Conservation (phyloP, 1,140 invertebrate genomes). For the Heliconius hermathena region DNA sequence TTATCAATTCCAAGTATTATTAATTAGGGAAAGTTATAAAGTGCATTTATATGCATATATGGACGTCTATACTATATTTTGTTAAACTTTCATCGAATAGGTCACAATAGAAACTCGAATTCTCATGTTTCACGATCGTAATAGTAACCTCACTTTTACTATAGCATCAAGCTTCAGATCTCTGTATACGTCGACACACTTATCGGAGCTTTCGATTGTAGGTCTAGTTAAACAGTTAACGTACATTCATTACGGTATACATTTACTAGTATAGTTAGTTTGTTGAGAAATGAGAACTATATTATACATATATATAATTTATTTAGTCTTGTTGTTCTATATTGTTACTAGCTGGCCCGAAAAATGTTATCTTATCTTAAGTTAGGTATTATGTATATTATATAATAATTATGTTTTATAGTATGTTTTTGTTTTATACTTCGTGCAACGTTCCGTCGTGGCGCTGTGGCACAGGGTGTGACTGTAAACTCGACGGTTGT, state of each 20-base stretch:
- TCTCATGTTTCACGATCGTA: constrained; percentile 10
- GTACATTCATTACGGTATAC: neutral
- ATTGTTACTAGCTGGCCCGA: no score
- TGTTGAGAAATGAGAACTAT: neutral
- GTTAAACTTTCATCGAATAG: neutral
- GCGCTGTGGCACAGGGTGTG: no score
- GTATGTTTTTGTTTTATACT: no score
- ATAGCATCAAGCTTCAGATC: neutral
- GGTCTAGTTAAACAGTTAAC: constrained; percentile 1
- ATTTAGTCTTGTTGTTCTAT: no score
- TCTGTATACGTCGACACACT: constrained; percentile 3
- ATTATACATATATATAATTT: no score
- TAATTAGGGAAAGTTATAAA: neutral
- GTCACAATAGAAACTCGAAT: constrained; percentile 12
- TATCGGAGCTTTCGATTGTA: constrained; percentile 23
- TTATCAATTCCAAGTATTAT: neutral
- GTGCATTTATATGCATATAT: neutral
- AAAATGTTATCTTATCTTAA: neutral
- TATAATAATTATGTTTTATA: no score
- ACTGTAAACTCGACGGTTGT: no score
- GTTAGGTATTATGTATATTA: no score
- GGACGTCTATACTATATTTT: neutral
- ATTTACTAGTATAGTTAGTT: neutral
- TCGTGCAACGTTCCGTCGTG: no score
- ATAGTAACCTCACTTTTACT: constrained; percentile 31